Evolutionary conservation across 2,797 vertebrate species (phyloP), one percentile per base, ranked within the genome.

Genomic region (Notolabrus celidotus): DNA sequence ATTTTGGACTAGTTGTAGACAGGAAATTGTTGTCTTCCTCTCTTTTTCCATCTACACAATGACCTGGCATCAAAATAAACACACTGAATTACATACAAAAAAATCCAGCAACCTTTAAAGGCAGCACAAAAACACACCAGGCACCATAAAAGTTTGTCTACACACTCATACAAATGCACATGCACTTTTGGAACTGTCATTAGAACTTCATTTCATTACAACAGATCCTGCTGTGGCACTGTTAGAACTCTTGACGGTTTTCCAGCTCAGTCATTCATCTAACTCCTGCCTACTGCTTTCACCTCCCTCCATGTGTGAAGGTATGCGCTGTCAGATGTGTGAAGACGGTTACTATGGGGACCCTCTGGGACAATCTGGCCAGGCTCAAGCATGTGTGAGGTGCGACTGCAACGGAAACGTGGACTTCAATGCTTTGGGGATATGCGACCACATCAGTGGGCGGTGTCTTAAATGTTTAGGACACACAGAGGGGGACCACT

Each of bases 301-400:
- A 65, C 33, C 68, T 57, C 10, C 29, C 47, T 41, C n/a, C 43
- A 15, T 2, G 29, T 1, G n/a, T 45, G 45, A 49, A 98, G 97
- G 97, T 11, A 94, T 85, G 22, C 95, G 92, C 71, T 98, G 97
- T 31, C 96, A 98, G 87, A 90, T 93, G 74, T 99, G 97, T 0
- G 96, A 97, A 0, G 97, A 99, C 0, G 96, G 97, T 53, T 97
- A 94, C 91, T 95, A 96, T 0, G 97, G 97, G 2, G 96, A 98
- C 68, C 97, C 97, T 0, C 82, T 96, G 84, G 96, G 97, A 38
- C 88, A 86, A 64, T 91, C 89, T 0, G 95, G 94, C 0, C 31
- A 25, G 0, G 67, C 63, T 49, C 91, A 10, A 0, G 89, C 91
- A n/a, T 99, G 97, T 10, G 9, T 15, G 33, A 92, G 56, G 54